A percentile compares a stretch with the other conserved stretches of the same genome.
These are phyloP conservation scores for Rhabdomys pumilio DNA, from an alignment of 2,797 vertebrate genomes.

Conservation along the genomic window DNA sequence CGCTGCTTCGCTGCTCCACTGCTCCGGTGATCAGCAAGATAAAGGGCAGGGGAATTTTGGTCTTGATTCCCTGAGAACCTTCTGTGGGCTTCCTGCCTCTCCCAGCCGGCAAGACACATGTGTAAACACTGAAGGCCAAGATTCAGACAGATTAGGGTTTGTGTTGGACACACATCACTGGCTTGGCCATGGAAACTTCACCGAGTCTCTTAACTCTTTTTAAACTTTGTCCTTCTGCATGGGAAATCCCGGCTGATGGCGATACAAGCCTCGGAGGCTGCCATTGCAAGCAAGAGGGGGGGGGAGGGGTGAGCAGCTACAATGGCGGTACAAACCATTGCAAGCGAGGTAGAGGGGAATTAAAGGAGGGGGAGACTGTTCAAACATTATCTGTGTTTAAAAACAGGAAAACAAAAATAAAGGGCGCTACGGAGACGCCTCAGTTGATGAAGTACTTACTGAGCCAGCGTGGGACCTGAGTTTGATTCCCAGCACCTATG, in stretches of 20 bases:
- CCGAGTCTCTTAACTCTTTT: conserved; percentile 34
- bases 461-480: background rate
- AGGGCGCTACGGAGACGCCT: too few relatives aligned
- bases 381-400: background rate
- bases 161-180: background rate
- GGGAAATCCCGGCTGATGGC: background rate
- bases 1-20: background rate
- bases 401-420: background rate
- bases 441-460: background rate
- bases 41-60: conserved; percentile 40
- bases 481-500: background rate
- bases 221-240: background rate
- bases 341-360: background rate
- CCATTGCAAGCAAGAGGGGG: background rate
- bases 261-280: background rate
- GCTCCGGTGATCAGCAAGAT: background rate
- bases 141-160: conserved; percentile 70
- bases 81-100: conserved; percentile 69
- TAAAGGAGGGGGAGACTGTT: background rate
- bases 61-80: conserved; percentile 37
- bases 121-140: conserved; percentile 66
- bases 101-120: conserved; percentile 60
- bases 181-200: background rate
- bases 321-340: background rate
- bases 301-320: background rate